These are phyloP conservation scores for Holothuria glaberrima DNA, from an alignment of 35 echinoderm and acorn worm species.

Conservation along the genomic window DNA sequence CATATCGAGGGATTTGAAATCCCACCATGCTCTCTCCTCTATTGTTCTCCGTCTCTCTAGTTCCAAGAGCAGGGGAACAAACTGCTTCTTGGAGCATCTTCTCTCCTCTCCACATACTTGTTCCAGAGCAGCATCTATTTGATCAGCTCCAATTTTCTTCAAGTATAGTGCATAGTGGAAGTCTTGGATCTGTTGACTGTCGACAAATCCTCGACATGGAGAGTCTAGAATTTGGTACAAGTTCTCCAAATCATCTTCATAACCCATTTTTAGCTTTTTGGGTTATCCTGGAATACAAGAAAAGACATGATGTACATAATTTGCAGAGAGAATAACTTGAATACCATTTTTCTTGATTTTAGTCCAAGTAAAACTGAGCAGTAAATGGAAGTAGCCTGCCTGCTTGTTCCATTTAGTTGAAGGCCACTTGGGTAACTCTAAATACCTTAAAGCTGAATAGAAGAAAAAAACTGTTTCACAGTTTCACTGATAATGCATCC, in stretches of 20 bases:
- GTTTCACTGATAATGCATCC: too few species aligned
- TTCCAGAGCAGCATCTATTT: conserved; percentile 56
- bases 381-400: too few species aligned
- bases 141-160: conserved; percentile 69
- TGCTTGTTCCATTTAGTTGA: too few species aligned
- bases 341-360: too few species aligned
- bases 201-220: conserved; percentile 69
- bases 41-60: conserved; percentile 80
- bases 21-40: conserved; percentile 91
- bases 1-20: conserved; percentile 92
- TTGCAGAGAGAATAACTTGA: too few species aligned
- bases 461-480: too few species aligned
- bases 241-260: conserved; percentile 72
- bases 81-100: conserved; percentile 69
- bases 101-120: background rate
- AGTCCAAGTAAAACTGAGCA: too few species aligned
- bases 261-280: conserved; percentile 1
- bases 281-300: too few species aligned
- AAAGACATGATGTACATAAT: too few species aligned
- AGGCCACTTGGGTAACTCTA: too few species aligned
- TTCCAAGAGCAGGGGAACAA: conserved; percentile 85
- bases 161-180: conserved; percentile 80
- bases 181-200: conserved; percentile 74
- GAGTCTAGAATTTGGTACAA: conserved; percentile 83
- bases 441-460: too few species aligned